Base-by-base conservation (phyloP, 2,888 invertebrate genomes). In the Drosophila demipolita region DNA sequence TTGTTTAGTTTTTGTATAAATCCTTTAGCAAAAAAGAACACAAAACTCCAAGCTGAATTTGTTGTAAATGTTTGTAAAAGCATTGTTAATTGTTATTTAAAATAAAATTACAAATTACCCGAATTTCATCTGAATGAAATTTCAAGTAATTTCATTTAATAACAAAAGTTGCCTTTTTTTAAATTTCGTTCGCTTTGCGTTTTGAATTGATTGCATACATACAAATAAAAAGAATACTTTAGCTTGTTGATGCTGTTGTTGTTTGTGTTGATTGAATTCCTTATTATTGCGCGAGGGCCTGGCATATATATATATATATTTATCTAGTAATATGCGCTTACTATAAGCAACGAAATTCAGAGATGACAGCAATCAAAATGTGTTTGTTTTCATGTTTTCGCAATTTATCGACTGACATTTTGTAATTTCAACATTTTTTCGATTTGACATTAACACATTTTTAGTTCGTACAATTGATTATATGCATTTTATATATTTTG, bases 11-110 rank as follows among this genome's bases (percentile, higher is more conserved):
- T 76, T 75, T 75, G 74, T 80, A 71, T 61, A 79, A 48, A 78
- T 86, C 78, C 81, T 84, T 89, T 89, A 78, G 75, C 82, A 69
- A 87, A 84, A 84, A 79, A 84, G 87, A 89, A 87, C 89, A 84
- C 89, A 85, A 85, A 85, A 84, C 80, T 66, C 52, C 59, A 76
- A 75, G 70, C 72, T 78, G 55, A 53, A 58, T 64, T 68, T 60
- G 45, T 68, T 63, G 52, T 66, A 59, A 59, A 54, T 65, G 32
- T 33, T 54, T 62, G 63, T 73, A 65, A 70, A 73, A 75, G 71
- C 61, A 35, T 61, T 63, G 48, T 66, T 52, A 73, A 53, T 71
- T 82, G 62, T 83, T 66, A 61, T 63, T 67, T 48, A 6, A 32
- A 40, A 54, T 50, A 50, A 40, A 33, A 63, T 62, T 20, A 75